phyloP scores from a whole-genome alignment of 2,797 vertebrate species.

The Poecile montanus region DNA sequence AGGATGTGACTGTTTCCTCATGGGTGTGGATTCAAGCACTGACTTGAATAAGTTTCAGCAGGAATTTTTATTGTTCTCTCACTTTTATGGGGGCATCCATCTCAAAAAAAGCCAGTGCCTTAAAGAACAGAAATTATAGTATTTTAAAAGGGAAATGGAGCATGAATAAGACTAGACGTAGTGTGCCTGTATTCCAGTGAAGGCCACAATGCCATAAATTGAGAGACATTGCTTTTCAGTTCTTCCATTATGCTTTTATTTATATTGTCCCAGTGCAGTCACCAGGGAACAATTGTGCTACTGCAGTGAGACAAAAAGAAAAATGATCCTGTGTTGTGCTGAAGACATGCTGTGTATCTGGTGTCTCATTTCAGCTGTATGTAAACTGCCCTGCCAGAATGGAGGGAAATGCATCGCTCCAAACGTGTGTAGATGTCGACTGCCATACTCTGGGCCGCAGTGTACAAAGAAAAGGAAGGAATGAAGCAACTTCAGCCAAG shows the following conservation, averaged over 20 bases:
- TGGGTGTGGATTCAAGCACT: background rate
- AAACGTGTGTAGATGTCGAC: slow-evolving; percentile 82
- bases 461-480: slow-evolving; percentile 81
- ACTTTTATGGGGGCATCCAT: background rate
- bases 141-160: slow-evolving; percentile 18
- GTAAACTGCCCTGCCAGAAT: slow-evolving; percentile 79
- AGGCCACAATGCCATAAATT: background rate
- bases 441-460: slow-evolving; percentile 77
- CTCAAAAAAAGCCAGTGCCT: background rate
- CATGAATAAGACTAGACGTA: background rate
- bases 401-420: slow-evolving; percentile 88
- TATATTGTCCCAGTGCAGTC: background rate
- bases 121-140: background rate
- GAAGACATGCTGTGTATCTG: background rate
- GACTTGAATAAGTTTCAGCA: background rate
- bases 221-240: slow-evolving; percentile 13
- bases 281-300: slow-evolving; percentile 17
- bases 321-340: background rate
- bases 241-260: slow-evolving; percentile 50
- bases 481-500: slow-evolving; percentile 46
- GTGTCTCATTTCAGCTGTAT: slow-evolving; percentile 77
- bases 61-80: background rate
- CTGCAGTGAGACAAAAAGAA: slow-evolving; percentile 4
- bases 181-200: background rate
- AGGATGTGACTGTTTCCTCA: background rate